Base-by-base conservation (phyloP, 2,797 vertebrate species). In the Chaenodraco wilsoni region DNA sequence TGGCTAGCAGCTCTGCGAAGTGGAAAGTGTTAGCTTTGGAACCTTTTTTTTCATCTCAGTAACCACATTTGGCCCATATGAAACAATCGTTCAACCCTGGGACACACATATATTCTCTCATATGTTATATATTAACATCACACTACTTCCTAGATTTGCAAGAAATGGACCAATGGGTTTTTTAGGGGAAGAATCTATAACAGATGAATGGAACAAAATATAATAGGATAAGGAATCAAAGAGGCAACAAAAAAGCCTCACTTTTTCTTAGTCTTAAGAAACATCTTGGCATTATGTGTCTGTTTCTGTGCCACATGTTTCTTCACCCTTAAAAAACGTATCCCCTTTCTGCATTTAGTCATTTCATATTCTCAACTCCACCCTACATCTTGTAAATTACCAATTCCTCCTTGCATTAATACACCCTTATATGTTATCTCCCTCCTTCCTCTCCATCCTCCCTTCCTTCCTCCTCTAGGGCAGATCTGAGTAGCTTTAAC, bases 401-500 rank as follows among this genome's bases (percentile, higher is more conserved):
- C 49, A 19, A 11, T 65, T 81, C 27, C 62, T n/a, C 40, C 16
- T 48, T 69, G 48, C 27, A 37, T 61, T 19, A 17, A 23, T 8
- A 48, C 3, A 5, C 11, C 44, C 31, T 52, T 21, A 17, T 61
- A 19, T 79, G 78, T 71, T 44, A 71, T 62, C 33, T 56, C 31
- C 16, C 6, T 43, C 13, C 19, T 52, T 59, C 23, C 21, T 59
- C 45, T 65, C 37, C 41, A 27, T 56, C 65, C 56, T 71, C 21
- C 56, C 41, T 49, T 72, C 60, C 50, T 62, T 72, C 68, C 61
- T 66, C 46, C 48, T 55, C 49, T 21, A 4, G 31, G 72, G 55
- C 67, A 68, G 72, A 81, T 84, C 69, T 52, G 65, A 75, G 77
- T 65, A 49, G 40, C 69, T 84, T 48, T 52, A 64, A 86, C 79